Evolutionary conservation across 2,888 invertebrate genomes (phyloP).

Genomic region (Tolmerus cingulatus): DNA sequence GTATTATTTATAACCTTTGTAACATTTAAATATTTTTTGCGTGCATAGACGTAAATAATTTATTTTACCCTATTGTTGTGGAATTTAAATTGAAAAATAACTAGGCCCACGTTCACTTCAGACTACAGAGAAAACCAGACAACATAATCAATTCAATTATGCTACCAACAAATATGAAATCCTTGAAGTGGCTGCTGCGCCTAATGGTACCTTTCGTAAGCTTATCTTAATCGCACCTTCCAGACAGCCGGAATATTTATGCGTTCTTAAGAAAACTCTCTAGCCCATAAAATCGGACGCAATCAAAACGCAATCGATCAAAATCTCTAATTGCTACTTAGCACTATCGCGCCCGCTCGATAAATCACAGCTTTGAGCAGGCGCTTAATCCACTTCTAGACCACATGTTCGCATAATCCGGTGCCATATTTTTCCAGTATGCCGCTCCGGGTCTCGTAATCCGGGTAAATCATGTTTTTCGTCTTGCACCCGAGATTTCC

Average conservation of each 20-base stretch:
- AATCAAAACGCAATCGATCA: slow-evolving; percentile 15
- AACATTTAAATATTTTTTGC: neutral
- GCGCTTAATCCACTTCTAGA: slow-evolving; percentile 1
- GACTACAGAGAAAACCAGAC: neutral
- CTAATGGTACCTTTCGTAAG: neutral
- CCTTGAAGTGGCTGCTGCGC: neutral
- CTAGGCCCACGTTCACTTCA: neutral
- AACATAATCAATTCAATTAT: neutral
- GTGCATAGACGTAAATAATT: too few species aligned
- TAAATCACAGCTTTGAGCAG: neutral
- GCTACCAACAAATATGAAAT: neutral
- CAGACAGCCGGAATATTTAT: neutral
- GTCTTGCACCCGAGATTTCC: neutral
- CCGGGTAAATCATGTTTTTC: neutral
- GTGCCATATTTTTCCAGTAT: neutral
- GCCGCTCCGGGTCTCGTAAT: neutral
- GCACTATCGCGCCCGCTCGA: neutral
- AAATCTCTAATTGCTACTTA: slow-evolving; percentile 15
- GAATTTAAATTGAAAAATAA: neutral
- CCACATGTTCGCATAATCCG: slow-evolving; percentile 18
- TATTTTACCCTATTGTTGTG: neutral
- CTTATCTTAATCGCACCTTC: neutral
- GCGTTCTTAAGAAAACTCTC: neutral
- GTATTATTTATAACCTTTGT: too few species aligned
- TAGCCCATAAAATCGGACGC: neutral